These are phyloP conservation scores for Oligia latruncula DNA, from an alignment of 2,888 invertebrate species.

Conservation along the genomic window DNA sequence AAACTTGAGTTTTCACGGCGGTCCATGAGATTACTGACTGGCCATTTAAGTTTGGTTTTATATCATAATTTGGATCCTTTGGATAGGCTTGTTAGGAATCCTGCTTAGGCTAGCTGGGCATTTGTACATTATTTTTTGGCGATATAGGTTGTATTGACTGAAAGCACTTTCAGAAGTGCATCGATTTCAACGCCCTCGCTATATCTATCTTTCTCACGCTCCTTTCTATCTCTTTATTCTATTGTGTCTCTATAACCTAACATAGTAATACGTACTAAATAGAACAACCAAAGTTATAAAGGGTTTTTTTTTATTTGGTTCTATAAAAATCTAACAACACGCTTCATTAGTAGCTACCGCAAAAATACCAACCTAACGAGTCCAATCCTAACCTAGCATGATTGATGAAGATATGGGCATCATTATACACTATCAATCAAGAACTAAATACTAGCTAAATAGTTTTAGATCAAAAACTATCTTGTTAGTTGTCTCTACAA, in stretches of 20 bases:
- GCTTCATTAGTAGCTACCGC: slow-evolving; percentile 16
- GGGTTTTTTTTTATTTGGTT: neutral
- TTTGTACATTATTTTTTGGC: neutral
- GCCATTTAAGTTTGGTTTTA: neutral
- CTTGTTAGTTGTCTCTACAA: neutral
- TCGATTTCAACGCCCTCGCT: neutral
- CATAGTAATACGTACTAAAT: neutral
- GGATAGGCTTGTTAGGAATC: neutral
- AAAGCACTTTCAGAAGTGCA: neutral
- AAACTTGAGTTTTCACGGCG: neutral
- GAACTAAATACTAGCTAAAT: slow-evolving; percentile 5
- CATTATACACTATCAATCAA: slow-evolving; percentile 39
- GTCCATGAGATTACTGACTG: neutral
- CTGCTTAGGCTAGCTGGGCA: neutral
- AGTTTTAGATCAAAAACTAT: slow-evolving; percentile 8
- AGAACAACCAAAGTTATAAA: neutral
- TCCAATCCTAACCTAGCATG: slow-evolving; percentile 15
- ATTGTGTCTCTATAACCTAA: neutral
- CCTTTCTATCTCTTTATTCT: neutral
- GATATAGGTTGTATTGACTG: no score
- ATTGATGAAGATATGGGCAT: slow-evolving; percentile 39
- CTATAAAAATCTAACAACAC: neutral
- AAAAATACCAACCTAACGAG: slow-evolving; percentile 27
- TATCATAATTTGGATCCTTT: neutral
- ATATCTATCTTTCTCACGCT: neutral